Conservation (phyloP, 2,113 vertebrate species). For the Dissostichus mawsoni region DNA sequence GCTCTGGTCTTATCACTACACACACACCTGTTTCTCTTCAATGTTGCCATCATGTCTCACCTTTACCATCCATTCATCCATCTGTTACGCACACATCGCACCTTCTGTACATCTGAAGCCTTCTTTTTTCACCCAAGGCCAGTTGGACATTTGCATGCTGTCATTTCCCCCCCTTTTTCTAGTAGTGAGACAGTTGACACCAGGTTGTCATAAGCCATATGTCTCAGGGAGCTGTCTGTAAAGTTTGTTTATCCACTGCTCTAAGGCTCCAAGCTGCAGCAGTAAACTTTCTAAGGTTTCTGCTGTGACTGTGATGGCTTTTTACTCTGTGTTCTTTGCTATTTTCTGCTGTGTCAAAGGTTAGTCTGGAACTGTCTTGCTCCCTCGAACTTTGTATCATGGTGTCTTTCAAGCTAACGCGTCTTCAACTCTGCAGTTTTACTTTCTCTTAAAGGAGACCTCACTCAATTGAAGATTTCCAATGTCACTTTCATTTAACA, state of each 20-base stretch:
- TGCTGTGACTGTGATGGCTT: constrained; percentile 27
- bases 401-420: constrained; percentile 11
- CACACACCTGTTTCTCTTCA: constrained; percentile 8
- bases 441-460: background rate
- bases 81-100: constrained; percentile 19
- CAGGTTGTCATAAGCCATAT: constrained; percentile 51
- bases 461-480: background rate
- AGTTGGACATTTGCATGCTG: constrained; percentile 46
- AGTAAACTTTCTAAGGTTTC: constrained; percentile 27
- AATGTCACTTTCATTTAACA: background rate
- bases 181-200: constrained; percentile 34
- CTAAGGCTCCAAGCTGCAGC: constrained; percentile 28
- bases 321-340: constrained; percentile 34
- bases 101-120: constrained; percentile 4
- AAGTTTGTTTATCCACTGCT: constrained; percentile 34
- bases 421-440: background rate
- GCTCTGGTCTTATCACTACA: background rate
- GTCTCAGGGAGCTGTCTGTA: constrained; percentile 35
- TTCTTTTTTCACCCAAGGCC: constrained; percentile 24
- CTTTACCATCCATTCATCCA: constrained; percentile 16
- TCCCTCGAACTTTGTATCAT: constrained; percentile 13
- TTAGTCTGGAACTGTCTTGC: background rate
- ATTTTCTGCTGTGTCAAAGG: constrained; percentile 51
- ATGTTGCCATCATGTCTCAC: background rate
- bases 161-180: constrained; percentile 15